Evolutionary conservation across 2,113 vertebrate genomes (phyloP).

Genomic region (Sterrhoptilus dennistouni): DNA sequence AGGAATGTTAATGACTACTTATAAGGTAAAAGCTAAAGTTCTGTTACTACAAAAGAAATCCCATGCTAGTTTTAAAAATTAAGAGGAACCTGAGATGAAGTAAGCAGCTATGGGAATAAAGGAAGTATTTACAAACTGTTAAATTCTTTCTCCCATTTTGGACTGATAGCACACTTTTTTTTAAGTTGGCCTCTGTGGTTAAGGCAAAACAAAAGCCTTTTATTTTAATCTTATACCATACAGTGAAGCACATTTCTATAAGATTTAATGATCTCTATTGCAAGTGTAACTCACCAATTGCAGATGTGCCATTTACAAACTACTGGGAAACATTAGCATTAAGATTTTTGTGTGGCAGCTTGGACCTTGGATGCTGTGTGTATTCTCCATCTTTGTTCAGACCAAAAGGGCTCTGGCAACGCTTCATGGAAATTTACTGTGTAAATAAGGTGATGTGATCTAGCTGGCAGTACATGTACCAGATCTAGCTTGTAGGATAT

Average conservation of each 20-base stretch:
- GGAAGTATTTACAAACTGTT: not conserved
- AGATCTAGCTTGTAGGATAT: not conserved
- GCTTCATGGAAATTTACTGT: not conserved
- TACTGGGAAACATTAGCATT: not conserved
- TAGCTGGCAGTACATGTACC: not conserved
- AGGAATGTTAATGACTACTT: not conserved
- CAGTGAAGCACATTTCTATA: not conserved
- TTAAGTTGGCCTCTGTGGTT: not conserved
- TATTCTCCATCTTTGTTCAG: not conserved
- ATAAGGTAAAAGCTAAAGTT: not conserved
- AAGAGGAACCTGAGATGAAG: not conserved
- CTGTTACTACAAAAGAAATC: not conserved
- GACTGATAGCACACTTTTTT: not conserved
- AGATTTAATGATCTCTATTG: not conserved
- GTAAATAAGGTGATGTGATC: not conserved
- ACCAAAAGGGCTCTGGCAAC: not conserved
- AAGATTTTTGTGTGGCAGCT: not conserved
- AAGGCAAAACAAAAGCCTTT: not conserved
- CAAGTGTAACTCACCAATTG: not conserved
- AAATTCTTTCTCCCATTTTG: not conserved
- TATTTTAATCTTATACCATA: not conserved
- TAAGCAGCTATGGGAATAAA: not conserved
- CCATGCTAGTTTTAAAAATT: not conserved
- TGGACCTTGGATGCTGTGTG: not conserved
- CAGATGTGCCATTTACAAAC: not conserved